A percentile compares a stretch with the other conserved stretches of the same genome.
Conservation (phyloP, 2,113 vertebrate genomes). For the Hippocampus comes region DNA sequence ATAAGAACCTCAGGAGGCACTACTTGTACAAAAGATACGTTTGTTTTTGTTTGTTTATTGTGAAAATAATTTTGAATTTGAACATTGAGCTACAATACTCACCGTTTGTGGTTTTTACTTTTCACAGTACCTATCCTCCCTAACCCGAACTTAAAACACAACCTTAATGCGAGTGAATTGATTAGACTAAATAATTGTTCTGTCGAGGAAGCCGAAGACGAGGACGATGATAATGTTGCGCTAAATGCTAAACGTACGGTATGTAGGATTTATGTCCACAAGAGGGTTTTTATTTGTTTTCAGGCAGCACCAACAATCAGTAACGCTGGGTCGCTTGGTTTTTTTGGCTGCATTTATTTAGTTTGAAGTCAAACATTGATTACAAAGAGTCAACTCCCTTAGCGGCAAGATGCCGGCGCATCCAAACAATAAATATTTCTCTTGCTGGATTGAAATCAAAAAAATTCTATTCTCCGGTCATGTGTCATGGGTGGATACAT, state of each 20-base stretch:
- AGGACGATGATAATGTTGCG: not conserved
- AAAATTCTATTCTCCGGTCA: slow-evolving; percentile 64
- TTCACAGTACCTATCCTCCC: too few relatives aligned
- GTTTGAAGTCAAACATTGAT: slow-evolving; percentile 46
- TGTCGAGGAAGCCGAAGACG: not conserved
- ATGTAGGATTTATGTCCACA: slow-evolving; percentile 15
- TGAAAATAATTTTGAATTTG: not conserved
- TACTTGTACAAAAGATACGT: not conserved
- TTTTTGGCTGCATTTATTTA: slow-evolving; percentile 41
- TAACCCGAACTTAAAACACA: too few relatives aligned
- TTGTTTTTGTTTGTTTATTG: too few relatives aligned
- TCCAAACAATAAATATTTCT: slow-evolving; percentile 22
- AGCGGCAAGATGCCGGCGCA: slow-evolving; percentile 28
- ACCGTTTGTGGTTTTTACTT: too few relatives aligned
- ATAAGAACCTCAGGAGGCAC: slow-evolving; percentile 37
- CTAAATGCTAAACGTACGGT: not conserved
- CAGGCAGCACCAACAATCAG: slow-evolving; percentile 19
- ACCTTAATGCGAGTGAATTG: too few relatives aligned
- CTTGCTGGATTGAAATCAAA: slow-evolving; percentile 46
- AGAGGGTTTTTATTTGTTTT: slow-evolving; percentile 23
- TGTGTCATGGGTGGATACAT: slow-evolving; percentile 70
- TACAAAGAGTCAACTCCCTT: slow-evolving; percentile 26
- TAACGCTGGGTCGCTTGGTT: slow-evolving; percentile 21
- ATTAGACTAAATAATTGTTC: not conserved
- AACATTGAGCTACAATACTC: not conserved